Conservation (phyloP, 37 sponge, comb jelly and placozoan species). For the Crambe crambe region DNA sequence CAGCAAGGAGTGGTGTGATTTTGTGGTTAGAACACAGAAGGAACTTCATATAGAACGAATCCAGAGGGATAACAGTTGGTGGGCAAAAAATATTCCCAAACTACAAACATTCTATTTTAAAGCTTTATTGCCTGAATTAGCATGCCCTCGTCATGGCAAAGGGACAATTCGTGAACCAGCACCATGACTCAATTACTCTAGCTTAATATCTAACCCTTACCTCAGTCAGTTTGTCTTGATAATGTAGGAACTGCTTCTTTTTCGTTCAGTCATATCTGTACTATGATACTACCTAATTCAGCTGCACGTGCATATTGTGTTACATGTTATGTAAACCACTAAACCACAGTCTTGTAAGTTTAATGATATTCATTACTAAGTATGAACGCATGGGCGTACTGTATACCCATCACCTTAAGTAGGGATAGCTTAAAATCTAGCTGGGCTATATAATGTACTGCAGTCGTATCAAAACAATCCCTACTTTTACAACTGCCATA, state of each 20-base stretch:
- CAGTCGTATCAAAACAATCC: too few species aligned
- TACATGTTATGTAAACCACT: too few species aligned
- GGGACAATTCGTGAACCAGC: slow-evolving; percentile 48
- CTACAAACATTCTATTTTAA: slow-evolving; percentile 38
- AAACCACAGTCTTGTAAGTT: too few species aligned
- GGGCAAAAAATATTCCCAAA: slow-evolving; percentile 11
- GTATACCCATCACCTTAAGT: not conserved
- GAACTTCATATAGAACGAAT: slow-evolving; percentile 30
- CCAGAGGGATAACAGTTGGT: slow-evolving; percentile 5
- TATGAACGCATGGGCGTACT: not conserved
- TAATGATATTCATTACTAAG: not conserved
- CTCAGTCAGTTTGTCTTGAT: too few species aligned
- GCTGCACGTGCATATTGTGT: too few species aligned
- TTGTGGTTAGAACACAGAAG: slow-evolving; percentile 31
- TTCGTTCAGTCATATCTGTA: too few species aligned
- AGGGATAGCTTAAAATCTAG: too few species aligned
- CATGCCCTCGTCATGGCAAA: slow-evolving; percentile 24
- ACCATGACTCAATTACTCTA: not conserved
- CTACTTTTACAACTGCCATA: too few species aligned
- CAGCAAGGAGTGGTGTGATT: slow-evolving; percentile 37
- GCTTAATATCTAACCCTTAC: not conserved
- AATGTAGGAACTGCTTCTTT: too few species aligned
- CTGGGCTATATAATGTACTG: too few species aligned
- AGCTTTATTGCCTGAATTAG: slow-evolving; percentile 25
- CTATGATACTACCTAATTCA: too few species aligned